These are phyloP conservation scores for Phrixothrix hirtus DNA, from an alignment of 2,888 invertebrate genomes.

Conservation along the genomic window DNA sequence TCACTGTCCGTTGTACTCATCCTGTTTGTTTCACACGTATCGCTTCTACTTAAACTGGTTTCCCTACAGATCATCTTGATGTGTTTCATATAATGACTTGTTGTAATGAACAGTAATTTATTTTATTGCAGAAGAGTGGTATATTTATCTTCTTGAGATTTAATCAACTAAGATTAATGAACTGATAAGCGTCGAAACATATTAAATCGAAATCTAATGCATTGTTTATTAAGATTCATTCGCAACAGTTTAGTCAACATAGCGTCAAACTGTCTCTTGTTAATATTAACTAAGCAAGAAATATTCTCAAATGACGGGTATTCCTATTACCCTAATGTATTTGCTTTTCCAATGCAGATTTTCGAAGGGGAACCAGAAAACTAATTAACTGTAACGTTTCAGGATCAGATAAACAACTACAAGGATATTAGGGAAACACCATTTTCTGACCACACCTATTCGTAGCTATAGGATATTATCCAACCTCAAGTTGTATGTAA, in stretches of 20 bases:
- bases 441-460: slow-evolving; percentile 19
- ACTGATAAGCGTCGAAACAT: no score
- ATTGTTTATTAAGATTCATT: no score
- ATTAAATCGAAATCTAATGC: no score
- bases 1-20: slow-evolving; percentile 44
- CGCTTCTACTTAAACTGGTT: slow-evolving; percentile 5
- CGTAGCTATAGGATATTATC: slow-evolving; percentile 13
- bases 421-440: slow-evolving; percentile 4
- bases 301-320: no score
- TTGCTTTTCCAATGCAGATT: background rate
- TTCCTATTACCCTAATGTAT: no score
- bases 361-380: slow-evolving; percentile 5
- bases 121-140: background rate
- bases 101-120: background rate
- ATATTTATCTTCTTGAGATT: background rate
- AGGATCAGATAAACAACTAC: slow-evolving; percentile 14
- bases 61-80: slow-evolving; percentile 2
- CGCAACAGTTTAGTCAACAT: no score
- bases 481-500: background rate
- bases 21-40: slow-evolving; percentile 33
- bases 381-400: slow-evolving; percentile 14
- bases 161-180: background rate
- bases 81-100: background rate
- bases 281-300: no score
- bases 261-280: no score